These are phyloP conservation scores for Mionectes macconnelli DNA, from an alignment of 2,113 vertebrate genomes.

Conservation along the genomic window DNA sequence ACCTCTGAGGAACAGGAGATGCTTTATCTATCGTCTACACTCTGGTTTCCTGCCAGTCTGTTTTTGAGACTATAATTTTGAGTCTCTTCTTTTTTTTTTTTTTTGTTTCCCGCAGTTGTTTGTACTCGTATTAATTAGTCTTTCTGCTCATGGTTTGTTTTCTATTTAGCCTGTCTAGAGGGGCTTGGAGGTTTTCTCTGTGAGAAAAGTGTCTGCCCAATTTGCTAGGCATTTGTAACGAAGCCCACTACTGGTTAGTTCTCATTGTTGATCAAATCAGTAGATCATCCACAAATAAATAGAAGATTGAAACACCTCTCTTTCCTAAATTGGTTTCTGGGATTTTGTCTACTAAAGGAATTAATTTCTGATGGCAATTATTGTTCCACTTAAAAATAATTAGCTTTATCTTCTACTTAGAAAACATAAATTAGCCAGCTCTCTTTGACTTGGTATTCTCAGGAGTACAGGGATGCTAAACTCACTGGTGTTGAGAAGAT, in stretches of 20 bases:
- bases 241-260: background rate
- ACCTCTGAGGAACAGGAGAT: background rate
- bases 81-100: background rate
- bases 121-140: background rate
- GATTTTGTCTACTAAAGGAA: conserved; percentile 14
- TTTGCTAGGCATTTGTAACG: background rate
- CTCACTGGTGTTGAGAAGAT: background rate
- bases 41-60: background rate
- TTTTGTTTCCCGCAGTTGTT: background rate
- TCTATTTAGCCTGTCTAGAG: background rate
- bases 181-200: background rate
- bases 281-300: background rate
- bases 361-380: conserved; percentile 23
- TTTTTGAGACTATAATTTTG: background rate
- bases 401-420: conserved; percentile 20
- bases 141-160: background rate
- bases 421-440: conserved; percentile 32
- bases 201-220: background rate
- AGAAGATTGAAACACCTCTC: background rate
- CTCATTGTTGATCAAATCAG: background rate
- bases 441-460: conserved; percentile 6
- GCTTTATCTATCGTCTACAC: background rate
- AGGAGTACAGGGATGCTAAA: background rate
- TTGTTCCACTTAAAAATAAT: conserved; percentile 27
- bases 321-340: background rate